Evolutionary conservation across 2,113 vertebrate genomes (phyloP), one percentile per base, ranked within the genome.

Genomic region (Carassius gibelio): DNA sequence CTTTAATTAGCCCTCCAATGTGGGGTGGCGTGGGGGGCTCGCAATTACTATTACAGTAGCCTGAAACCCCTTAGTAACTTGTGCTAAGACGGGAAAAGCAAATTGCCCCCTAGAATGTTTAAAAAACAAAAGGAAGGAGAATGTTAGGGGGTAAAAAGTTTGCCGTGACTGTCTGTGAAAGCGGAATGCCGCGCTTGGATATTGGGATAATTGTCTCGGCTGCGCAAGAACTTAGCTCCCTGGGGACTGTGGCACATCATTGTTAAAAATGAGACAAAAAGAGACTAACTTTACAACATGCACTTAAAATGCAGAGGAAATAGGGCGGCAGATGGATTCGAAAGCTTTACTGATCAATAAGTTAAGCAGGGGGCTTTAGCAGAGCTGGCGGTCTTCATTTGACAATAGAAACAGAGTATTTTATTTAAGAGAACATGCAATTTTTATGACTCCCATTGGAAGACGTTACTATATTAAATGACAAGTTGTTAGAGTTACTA

Each of bases 1-100:
- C 95, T 98, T 98, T 99, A 99, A 99, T 99, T 99, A 99, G 97
- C 96, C 96, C 96, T 93, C 96, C 94, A 95, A 97, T 82, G 62
- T 78, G 79, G 75, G 82, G 61, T 57, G 84, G 64, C 21, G 68
- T 15, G 50, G 75, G 59, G 83, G 84, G 95, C 94, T 96, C 96
- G 95, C 95, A 95, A 96, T 96, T 97, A 96, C 96, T 96, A 97
- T 66, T 81, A 81, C 78, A 66, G 96, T 96, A 96, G 96, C 97
- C 95, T 94, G 94, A 90, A 92, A 93, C 95, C 95, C 95, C 95
- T 96, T 95, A 94, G 95, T 96, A 96, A 97, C 95, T 96, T 96
- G 92, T 95, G 91, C 93, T 95, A 95, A 95, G 94, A 95, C 91
- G 93, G 93, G 93, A 85, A 93, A 96, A 96, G 95, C 90, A 93